These are phyloP conservation scores for Proisotoma minuta DNA, from an alignment of 2,888 invertebrate genomes.

Conservation along the genomic window DNA sequence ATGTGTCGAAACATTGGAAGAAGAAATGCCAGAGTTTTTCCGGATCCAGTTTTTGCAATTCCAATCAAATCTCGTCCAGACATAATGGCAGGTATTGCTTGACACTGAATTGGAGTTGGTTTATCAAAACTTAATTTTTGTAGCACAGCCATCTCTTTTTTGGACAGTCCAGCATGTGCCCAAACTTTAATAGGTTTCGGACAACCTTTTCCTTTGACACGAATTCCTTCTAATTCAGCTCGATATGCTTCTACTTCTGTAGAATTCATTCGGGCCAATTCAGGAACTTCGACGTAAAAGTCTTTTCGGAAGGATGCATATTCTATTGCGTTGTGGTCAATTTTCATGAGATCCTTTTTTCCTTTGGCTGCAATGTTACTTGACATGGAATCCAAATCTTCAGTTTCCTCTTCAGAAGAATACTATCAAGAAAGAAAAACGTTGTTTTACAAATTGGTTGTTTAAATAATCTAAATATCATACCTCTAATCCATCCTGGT, in stretches of 20 bases:
- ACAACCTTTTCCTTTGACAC: slow-evolving; percentile 93
- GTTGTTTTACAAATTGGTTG: background rate
- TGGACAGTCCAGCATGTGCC: slow-evolving; percentile 97
- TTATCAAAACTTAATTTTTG: slow-evolving; percentile 85
- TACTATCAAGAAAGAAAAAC: slow-evolving; percentile 58
- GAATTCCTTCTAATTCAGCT: slow-evolving; percentile 83
- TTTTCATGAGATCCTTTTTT: slow-evolving; percentile 85
- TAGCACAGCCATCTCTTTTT: slow-evolving; percentile 86
- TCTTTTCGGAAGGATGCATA: slow-evolving; percentile 88
- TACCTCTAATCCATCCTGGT: slow-evolving; percentile 87
- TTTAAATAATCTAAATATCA: background rate
- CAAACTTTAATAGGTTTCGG: slow-evolving; percentile 91
- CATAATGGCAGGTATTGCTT: slow-evolving; percentile 97
- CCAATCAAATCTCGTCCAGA: slow-evolving; percentile 79
- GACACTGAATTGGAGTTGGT: slow-evolving; percentile 97
- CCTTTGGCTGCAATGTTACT: slow-evolving; percentile 84
- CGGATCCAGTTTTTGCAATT: slow-evolving; percentile 98
- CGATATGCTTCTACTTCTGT: slow-evolving; percentile 76
- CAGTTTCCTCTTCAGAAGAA: slow-evolving; percentile 93
- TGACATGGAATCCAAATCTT: slow-evolving; percentile 86
- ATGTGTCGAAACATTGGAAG: slow-evolving; percentile 97
- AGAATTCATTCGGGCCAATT: slow-evolving; percentile 83
- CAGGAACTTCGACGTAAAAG: slow-evolving; percentile 97
- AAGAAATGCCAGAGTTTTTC: slow-evolving; percentile 96
- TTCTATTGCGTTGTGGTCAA: slow-evolving; percentile 80